A percentile compares a stretch with the other conserved stretches of the same genome.
phyloP scores from a whole-genome alignment of 2,113 vertebrate genomes.

The Crypturellus undulatus region DNA sequence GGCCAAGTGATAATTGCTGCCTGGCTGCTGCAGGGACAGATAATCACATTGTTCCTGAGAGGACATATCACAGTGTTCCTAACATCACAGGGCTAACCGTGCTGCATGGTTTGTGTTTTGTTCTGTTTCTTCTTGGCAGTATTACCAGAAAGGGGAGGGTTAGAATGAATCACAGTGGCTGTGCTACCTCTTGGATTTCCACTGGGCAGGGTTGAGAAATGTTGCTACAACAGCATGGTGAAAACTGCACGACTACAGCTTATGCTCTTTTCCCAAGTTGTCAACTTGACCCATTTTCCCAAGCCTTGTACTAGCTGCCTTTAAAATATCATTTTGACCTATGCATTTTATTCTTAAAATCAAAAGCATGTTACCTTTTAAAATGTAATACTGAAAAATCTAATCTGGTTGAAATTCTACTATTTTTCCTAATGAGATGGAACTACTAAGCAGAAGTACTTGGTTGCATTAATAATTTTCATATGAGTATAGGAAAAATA shows the following conservation, averaged over 20 bases:
- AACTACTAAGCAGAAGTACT: constrained; percentile 3
- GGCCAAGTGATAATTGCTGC: neutral
- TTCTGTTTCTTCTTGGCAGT: neutral
- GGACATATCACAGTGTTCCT: neutral
- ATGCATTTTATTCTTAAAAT: constrained; percentile 15
- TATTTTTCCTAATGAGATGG: neutral
- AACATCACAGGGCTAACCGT: neutral
- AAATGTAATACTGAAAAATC: neutral
- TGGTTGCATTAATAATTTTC: neutral
- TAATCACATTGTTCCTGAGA: neutral
- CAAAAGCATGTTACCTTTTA: neutral
- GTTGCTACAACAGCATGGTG: neutral
- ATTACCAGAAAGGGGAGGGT: neutral
- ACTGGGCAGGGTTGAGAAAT: neutral
- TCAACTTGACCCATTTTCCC: neutral
- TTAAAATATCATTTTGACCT: neutral
- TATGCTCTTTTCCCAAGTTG: neutral
- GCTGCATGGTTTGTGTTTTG: neutral
- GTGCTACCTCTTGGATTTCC: neutral
- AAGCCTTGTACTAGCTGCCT: neutral
- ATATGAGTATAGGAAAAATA: neutral
- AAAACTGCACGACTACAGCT: neutral
- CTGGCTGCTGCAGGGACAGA: neutral
- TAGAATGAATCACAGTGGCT: neutral
- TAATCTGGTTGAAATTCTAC: constrained; percentile 32